A percentile compares a stretch with the other conserved stretches of the same genome.
Evolutionary conservation across 2,797 vertebrate species (phyloP).

Genomic region (Propithecus deckenii): DNA sequence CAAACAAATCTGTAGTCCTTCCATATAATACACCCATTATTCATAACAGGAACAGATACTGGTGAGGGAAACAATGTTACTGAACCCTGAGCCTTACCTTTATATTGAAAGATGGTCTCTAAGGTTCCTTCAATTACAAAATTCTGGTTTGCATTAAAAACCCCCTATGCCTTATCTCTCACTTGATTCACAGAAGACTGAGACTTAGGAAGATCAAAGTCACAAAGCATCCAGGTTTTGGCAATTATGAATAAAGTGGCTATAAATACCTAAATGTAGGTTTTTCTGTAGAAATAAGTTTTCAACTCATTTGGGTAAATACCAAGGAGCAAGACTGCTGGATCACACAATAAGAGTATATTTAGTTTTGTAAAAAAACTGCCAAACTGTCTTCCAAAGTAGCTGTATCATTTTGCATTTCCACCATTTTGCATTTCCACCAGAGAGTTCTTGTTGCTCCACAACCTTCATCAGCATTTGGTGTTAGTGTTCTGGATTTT

Average conservation of each 20-base stretch:
- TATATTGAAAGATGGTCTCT: not conserved
- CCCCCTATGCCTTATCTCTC: not conserved
- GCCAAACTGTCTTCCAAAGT: not conserved
- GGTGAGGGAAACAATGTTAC: not conserved
- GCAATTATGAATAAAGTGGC: not conserved
- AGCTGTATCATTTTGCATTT: not conserved
- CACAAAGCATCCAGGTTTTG: not conserved
- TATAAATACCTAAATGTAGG: not conserved
- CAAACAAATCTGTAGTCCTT: not conserved
- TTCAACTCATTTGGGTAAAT: not conserved
- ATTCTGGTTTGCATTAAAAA: not conserved
- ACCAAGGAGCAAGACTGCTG: not conserved
- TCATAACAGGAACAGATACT: not conserved
- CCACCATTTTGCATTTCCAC: not conserved
- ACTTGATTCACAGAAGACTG: not conserved
- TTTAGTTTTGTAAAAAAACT: not conserved
- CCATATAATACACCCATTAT: not conserved
- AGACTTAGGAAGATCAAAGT: not conserved
- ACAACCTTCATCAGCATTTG: not conserved
- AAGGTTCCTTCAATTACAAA: not conserved
- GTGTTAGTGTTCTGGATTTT: not conserved
- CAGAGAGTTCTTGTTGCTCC: not conserved
- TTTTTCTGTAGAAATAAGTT: not conserved
- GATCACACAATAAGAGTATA: not conserved
- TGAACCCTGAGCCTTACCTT: not conserved